phyloP scores from a whole-genome alignment of 37 sponge, comb jelly and placozoan genomes.

The Aplysina aerophoba region DNA sequence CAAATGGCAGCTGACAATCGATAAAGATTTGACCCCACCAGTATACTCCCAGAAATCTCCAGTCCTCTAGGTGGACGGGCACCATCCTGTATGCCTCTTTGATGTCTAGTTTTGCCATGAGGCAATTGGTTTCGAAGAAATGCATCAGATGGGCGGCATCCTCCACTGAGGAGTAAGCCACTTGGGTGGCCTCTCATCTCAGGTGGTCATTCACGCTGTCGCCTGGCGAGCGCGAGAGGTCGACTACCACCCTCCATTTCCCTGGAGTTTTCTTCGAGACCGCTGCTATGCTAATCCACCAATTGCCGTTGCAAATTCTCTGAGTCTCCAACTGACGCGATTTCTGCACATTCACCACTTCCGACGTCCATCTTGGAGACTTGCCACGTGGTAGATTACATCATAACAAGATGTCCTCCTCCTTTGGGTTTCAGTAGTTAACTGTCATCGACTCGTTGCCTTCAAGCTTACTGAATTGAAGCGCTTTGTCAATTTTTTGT shows the following conservation, averaged over 20 bases:
- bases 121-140: too few species aligned
- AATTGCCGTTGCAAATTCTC: constrained; percentile 3
- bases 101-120: constrained; percentile 34
- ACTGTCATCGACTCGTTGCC: background rate
- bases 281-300: background rate
- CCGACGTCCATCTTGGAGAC: constrained; percentile 26
- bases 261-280: too few species aligned
- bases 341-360: constrained; percentile 1
- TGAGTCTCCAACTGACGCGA: background rate
- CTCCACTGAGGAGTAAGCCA: too few species aligned
- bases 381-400: background rate
- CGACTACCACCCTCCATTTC: too few species aligned
- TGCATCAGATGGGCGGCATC: too few species aligned
- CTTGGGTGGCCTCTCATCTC: too few species aligned
- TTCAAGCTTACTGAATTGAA: constrained; percentile 34
- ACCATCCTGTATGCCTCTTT: constrained; percentile 42
- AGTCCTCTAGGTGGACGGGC: constrained; percentile 47
- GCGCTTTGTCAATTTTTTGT: constrained; percentile 20
- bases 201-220: too few species aligned
- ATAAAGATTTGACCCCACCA: constrained; percentile 27
- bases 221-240: too few species aligned
- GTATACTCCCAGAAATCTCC: constrained; percentile 19
- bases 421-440: background rate
- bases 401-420: background rate
- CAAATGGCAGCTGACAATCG: constrained; percentile 37